Percentiles rank a stretch among this genome's conserved stretches.
Evolutionary conservation across 2,797 vertebrate species (phyloP).

Genomic region (Chlorospingus flavigularis): DNA sequence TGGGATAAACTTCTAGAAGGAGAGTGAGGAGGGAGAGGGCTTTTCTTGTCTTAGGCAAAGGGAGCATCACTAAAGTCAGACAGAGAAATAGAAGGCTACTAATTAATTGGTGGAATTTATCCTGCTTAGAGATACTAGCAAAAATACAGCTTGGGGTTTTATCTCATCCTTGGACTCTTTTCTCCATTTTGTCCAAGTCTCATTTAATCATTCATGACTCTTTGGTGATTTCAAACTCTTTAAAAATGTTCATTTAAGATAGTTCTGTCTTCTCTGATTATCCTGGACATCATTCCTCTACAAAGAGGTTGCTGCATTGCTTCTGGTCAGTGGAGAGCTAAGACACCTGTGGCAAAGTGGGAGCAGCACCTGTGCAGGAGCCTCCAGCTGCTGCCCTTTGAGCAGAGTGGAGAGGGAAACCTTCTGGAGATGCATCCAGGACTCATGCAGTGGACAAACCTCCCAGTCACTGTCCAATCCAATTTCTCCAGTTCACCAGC

Average conservation of each 20-base stretch:
- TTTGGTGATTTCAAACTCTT: not conserved
- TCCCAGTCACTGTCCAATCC: not conserved
- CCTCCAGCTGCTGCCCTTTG: not conserved
- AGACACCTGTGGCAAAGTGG: not conserved
- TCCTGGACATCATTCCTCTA: not conserved
- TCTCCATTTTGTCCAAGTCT: not conserved
- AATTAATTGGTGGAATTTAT: not conserved
- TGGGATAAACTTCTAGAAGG: not conserved
- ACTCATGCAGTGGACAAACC: accelerated
- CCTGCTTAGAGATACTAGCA: not conserved
- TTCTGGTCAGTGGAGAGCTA: not conserved
- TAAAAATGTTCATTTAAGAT: not conserved
- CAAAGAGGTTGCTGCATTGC: not conserved
- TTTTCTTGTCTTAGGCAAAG: not conserved
- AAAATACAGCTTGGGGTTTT: not conserved
- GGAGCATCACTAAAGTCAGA: not conserved
- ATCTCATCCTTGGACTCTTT: not conserved
- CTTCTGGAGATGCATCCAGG: not conserved
- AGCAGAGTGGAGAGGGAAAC: not conserved
- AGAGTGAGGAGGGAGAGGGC: not conserved
- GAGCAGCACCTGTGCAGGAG: not conserved
- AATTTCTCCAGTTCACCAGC: not conserved
- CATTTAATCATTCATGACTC: not conserved
- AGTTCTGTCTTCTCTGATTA: not conserved
- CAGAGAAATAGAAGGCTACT: not conserved